A percentile compares a stretch with the other conserved stretches of the same genome.
These are phyloP conservation scores for Zaprionus africanus DNA, from an alignment of 1,140 invertebrate species.

Conservation along the genomic window DNA sequence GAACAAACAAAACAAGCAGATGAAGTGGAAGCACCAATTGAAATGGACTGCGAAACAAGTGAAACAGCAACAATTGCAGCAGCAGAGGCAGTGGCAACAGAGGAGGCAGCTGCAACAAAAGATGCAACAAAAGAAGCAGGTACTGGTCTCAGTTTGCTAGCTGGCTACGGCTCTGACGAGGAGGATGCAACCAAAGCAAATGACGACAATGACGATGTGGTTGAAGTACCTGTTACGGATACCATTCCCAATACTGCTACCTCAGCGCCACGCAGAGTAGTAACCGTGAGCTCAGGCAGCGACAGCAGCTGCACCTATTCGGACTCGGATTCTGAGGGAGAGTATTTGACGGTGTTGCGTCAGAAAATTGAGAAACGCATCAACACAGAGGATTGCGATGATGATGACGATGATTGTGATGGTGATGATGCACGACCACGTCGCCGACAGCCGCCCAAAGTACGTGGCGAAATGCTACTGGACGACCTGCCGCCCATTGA, in stretches of 20 bases:
- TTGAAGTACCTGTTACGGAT: constrained; percentile 62
- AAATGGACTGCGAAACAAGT: not conserved
- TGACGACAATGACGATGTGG: constrained; percentile 56
- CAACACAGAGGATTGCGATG: constrained; percentile 67
- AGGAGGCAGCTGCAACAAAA: not conserved
- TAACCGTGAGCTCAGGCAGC: constrained; percentile 53
- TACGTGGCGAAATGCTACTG: constrained; percentile 81
- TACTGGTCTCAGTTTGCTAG: constrained; percentile 62
- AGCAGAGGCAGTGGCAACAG: not conserved
- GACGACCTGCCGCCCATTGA: constrained; percentile 93
- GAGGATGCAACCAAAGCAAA: constrained; percentile 11
- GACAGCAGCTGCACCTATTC: constrained; percentile 63
- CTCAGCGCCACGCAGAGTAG: constrained; percentile 47
- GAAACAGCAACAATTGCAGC: not conserved
- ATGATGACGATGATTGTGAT: constrained; percentile 71
- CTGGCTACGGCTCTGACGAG: constrained; percentile 64
- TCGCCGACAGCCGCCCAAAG: constrained; percentile 62
- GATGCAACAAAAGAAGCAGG: constrained; percentile 9
- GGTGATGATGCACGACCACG: constrained; percentile 41
- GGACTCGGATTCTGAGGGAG: constrained; percentile 65
- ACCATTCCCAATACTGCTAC: constrained; percentile 11
- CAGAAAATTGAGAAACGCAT: constrained; percentile 73
- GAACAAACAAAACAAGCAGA: too few relatives aligned
- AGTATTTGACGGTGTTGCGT: constrained; percentile 66
- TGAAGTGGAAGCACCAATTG: not conserved